Percentiles rank a stretch among this genome's conserved stretches.
Conservation (phyloP, 2,888 invertebrate genomes). For the Lasioglossum pauxillum region DNA sequence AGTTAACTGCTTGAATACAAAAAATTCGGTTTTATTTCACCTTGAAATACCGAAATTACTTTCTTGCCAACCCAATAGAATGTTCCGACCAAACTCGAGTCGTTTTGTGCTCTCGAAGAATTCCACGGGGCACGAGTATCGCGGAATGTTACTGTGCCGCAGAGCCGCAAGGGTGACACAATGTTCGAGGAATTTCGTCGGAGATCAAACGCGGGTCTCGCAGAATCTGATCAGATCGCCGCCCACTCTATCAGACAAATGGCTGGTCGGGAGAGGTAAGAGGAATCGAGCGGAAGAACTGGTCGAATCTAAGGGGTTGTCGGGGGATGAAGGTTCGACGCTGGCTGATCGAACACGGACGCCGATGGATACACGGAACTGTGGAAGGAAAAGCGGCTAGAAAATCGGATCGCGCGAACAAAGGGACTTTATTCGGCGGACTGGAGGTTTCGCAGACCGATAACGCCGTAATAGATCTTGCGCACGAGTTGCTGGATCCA, state of each 20-base stretch:
- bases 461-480: conserved; percentile 57
- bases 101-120: neutral
- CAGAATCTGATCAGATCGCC: conserved; percentile 13
- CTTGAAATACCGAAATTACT: too few species aligned
- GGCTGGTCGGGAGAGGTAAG: conserved; percentile 4
- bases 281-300: conserved; percentile 12
- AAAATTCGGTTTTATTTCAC: too few species aligned
- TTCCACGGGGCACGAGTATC: neutral
- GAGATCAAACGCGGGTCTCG: neutral
- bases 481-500: conserved; percentile 4
- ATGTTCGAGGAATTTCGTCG: conserved; percentile 4
- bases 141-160: neutral
- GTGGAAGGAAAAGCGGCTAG: conserved; percentile 9
- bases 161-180: conserved; percentile 1
- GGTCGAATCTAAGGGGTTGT: conserved; percentile 1
- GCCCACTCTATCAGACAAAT: conserved; percentile 21
- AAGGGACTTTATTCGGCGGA: conserved; percentile 53
- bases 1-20: too few species aligned
- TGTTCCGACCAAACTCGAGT: neutral
- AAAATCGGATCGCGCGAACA: conserved; percentile 61
- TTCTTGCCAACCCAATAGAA: neutral
- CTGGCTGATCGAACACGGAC: conserved; percentile 14
- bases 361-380: conserved; percentile 5
- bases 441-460: conserved; percentile 38
- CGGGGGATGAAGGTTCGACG: conserved; percentile 26